Conservation (phyloP, 2,797 vertebrate genomes). For the Chelonia mydas region DNA sequence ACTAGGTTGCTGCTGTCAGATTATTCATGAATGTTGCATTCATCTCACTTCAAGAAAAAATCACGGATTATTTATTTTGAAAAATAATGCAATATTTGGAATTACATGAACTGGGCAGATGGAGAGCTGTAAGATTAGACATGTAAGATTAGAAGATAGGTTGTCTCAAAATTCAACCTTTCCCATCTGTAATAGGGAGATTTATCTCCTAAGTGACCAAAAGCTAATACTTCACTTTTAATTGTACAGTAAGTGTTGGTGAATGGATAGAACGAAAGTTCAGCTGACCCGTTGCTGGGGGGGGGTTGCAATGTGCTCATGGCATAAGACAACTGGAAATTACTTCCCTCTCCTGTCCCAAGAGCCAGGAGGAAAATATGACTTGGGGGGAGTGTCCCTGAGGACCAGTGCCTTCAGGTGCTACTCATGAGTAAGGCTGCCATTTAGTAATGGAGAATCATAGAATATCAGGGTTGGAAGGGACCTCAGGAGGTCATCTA, state of each 20-base stretch:
- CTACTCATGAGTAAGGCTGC: not conserved
- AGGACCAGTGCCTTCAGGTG: not conserved
- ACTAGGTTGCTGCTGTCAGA: not conserved
- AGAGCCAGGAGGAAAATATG: not conserved
- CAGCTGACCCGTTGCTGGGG: not conserved
- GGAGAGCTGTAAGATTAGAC: rapidly evolving
- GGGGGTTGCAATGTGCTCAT: not conserved
- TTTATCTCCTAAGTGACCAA: not conserved
- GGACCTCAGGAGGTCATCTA: no score
- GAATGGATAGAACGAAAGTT: rapidly evolving
- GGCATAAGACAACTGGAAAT: not conserved
- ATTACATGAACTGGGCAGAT: not conserved
- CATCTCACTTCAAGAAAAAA: not conserved
- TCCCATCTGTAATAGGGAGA: not conserved
- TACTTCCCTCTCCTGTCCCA: not conserved
- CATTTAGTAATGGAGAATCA: no score
- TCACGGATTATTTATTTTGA: not conserved
- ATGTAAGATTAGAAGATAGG: rapidly evolving
- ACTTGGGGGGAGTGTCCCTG: not conserved
- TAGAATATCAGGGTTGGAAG: no score
- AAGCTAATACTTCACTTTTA: not conserved
- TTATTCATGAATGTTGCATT: not conserved
- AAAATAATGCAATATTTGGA: not conserved
- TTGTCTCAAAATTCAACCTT: no score
- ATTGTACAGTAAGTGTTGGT: not conserved